phyloP scores from a whole-genome alignment of 2,797 vertebrate species.

The Euphonia xanthogaster region DNA sequence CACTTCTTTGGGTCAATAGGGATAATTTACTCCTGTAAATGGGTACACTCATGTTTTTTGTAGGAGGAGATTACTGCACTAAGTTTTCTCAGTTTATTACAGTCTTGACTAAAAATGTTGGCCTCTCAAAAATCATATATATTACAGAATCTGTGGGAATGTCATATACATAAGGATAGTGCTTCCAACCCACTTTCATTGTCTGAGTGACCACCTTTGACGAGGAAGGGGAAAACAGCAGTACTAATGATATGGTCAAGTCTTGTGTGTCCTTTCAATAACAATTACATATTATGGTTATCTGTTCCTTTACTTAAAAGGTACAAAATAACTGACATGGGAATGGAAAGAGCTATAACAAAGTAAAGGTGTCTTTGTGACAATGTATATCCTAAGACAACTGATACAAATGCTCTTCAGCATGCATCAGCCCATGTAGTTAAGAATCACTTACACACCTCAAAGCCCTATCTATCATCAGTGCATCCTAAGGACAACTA shows the following conservation, averaged over 20 bases:
- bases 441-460: not conserved
- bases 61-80: not conserved
- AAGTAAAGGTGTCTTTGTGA: not conserved
- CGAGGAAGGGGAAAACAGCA: not conserved
- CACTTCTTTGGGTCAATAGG: not conserved
- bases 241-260: not conserved
- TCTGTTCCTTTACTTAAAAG: not conserved
- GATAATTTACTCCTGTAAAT: not conserved
- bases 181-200: not conserved
- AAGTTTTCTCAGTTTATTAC: not conserved
- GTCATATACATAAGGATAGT: not conserved
- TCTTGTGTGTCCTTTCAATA: not conserved
- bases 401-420: not conserved
- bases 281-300: not conserved
- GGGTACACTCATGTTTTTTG: not conserved
- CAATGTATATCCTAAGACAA: not conserved
- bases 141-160: not conserved
- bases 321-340: not conserved
- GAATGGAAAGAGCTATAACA: not conserved
- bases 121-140: not conserved
- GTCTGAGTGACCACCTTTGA: not conserved
- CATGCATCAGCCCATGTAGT: not conserved
- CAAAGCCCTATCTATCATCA: not conserved
- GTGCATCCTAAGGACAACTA: fast-evolving
- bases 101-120: not conserved